Conservation (phyloP, 1,140 invertebrate species). For the fruit fly (Drosophila melanogaster) region DNA sequence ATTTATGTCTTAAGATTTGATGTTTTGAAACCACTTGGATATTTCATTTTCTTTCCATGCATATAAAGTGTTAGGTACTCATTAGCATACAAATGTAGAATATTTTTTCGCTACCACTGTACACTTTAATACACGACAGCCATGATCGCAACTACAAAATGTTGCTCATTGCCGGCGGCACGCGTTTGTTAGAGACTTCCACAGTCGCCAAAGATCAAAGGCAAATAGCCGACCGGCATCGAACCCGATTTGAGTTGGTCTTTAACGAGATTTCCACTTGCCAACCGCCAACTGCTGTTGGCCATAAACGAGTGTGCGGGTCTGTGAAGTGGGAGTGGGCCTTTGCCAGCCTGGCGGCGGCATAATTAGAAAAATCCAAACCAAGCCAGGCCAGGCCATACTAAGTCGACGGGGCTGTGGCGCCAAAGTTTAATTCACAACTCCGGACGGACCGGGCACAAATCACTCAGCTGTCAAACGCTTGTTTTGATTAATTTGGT, state of each 20-base stretch:
- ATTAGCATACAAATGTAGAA: too few relatives aligned
- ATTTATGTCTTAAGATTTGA: neutral
- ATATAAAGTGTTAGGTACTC: too few relatives aligned
- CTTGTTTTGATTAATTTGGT: constrained; percentile 78
- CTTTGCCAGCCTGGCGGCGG: constrained; percentile 5
- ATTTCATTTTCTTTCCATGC: neutral
- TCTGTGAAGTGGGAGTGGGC: constrained; percentile 67
- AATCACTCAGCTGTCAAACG: constrained; percentile 80
- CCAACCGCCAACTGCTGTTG: constrained; percentile 13
- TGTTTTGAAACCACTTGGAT: neutral
- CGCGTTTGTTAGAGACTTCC: constrained; percentile 61
- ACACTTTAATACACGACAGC: constrained; percentile 19
- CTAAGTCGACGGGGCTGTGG: constrained; percentile 36
- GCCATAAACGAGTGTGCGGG: constrained; percentile 53
- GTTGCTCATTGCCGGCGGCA: constrained; percentile 54
- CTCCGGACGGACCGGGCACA: constrained; percentile 46
- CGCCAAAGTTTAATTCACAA: constrained; percentile 63
- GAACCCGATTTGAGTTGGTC: constrained; percentile 47
- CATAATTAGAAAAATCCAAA: constrained; percentile 31
- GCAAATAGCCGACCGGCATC: constrained; percentile 41
- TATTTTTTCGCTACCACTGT: neutral
- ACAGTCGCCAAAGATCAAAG: constrained; percentile 62
- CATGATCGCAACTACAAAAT: constrained; percentile 48
- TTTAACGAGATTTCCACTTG: constrained; percentile 69
- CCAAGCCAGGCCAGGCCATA: constrained; percentile 7